Evolutionary conservation across 2,888 invertebrate species (phyloP).

Genomic region (Cosmia pyralina): DNA sequence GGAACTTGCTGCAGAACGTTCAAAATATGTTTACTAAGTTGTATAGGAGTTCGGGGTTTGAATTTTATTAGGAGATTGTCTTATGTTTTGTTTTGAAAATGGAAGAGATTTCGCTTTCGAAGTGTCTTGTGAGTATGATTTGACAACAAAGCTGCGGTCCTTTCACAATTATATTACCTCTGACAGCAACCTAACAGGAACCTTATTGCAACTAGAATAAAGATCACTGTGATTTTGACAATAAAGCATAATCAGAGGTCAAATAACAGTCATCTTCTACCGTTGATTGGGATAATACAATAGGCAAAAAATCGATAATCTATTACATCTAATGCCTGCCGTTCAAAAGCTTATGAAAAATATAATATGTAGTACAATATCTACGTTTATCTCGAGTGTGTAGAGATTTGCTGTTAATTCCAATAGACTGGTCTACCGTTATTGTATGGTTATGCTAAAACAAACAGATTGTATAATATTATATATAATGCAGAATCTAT

Average conservation of each 20-base stretch:
- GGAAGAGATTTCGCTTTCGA: neutral
- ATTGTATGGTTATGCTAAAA: conserved; percentile 7
- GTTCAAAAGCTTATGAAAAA: conserved; percentile 20
- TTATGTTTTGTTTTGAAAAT: conserved; percentile 10
- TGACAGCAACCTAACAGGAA: neutral
- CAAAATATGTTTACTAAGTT: too few relatives aligned
- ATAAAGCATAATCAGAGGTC: neutral
- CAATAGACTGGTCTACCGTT: conserved; percentile 1
- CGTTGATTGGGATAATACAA: neutral
- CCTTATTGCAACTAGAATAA: neutral
- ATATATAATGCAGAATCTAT: neutral
- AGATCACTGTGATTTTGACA: neutral
- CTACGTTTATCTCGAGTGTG: conserved; percentile 24
- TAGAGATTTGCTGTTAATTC: conserved; percentile 20
- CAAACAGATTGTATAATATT: neutral
- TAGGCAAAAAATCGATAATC: conserved; percentile 19
- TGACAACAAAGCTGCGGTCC: neutral
- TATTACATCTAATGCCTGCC: neutral
- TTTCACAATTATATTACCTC: neutral
- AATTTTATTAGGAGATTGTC: neutral
- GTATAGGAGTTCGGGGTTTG: neutral
- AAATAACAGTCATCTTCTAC: neutral
- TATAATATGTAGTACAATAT: conserved; percentile 16
- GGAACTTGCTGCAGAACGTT: neutral
- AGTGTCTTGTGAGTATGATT: neutral